Percentiles rank a stretch among this genome's conserved stretches.
phyloP scores from a whole-genome alignment of 2,888 invertebrate genomes.

The Cephus spinipes region DNA sequence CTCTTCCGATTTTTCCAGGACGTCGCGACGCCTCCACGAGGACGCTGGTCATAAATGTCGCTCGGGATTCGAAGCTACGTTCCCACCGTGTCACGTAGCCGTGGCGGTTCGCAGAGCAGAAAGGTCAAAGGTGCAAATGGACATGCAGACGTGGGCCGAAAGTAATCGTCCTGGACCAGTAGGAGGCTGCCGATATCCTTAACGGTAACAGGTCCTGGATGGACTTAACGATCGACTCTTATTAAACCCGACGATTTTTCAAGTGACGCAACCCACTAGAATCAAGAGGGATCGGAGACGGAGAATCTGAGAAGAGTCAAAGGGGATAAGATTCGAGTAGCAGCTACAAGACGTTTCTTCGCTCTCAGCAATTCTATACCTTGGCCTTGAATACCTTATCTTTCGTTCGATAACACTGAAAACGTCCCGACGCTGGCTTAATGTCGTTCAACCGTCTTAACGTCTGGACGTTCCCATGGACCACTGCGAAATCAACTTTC shows the following conservation, averaged over 20 bases:
- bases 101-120: not conserved
- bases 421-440: no score
- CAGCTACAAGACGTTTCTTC: not conserved
- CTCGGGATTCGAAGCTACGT: not conserved
- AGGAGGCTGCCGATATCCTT: not conserved
- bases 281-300: not conserved
- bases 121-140: not conserved
- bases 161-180: not conserved
- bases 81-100: not conserved
- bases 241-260: not conserved
- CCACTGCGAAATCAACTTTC: not conserved
- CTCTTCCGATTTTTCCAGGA: conserved; percentile 1
- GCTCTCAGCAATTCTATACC: not conserved
- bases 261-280: not conserved
- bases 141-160: not conserved
- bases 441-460: not conserved
- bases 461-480: not conserved
- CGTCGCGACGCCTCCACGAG: not conserved
- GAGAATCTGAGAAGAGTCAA: not conserved
- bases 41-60: not conserved
- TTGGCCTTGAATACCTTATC: not conserved
- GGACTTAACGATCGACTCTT: not conserved
- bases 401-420: not conserved
- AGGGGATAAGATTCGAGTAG: not conserved
- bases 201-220: not conserved